Evolutionary conservation across 2,113 vertebrate genomes (phyloP).

Genomic region (Rhinopithecus roxellana): DNA sequence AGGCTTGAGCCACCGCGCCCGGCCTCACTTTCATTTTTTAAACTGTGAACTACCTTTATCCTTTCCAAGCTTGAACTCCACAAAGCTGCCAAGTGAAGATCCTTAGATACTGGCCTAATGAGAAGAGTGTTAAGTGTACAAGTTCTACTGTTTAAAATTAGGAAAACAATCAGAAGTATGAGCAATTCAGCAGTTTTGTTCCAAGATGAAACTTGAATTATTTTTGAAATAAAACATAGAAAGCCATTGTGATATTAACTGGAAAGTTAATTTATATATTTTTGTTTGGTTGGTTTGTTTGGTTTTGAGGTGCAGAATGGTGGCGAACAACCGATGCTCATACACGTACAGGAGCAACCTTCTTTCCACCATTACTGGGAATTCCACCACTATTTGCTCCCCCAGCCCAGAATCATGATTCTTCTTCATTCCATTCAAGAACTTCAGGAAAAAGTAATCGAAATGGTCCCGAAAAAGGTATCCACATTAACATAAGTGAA

Average conservation of each 20-base stretch:
- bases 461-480: constrained; percentile 91
- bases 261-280: constrained; percentile 30
- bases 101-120: not conserved
- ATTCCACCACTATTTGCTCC: constrained; percentile 91
- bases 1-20: no score
- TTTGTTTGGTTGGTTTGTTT: constrained; percentile 60
- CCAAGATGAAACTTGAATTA: not conserved
- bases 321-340: constrained; percentile 90
- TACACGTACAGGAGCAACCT: constrained; percentile 85
- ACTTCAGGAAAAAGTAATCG: constrained; percentile 90
- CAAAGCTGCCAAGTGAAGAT: not conserved
- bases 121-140: not conserved
- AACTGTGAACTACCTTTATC: not conserved
- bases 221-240: not conserved
- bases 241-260: not conserved
- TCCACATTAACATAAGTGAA: not conserved
- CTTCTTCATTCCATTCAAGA: constrained; percentile 86
- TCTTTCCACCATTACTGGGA: constrained; percentile 92
- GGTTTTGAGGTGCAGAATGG: constrained; percentile 88
- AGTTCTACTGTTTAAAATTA: not conserved
- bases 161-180: constrained; percentile 22
- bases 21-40: constrained; percentile 25
- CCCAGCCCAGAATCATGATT: constrained; percentile 87
- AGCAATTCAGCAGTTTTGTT: not conserved
- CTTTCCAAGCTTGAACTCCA: constrained; percentile 27